A percentile compares a stretch with the other conserved stretches of the same genome.
Evolutionary conservation across 2,797 vertebrate species (phyloP).

Genomic region (Antennarius maculatus): DNA sequence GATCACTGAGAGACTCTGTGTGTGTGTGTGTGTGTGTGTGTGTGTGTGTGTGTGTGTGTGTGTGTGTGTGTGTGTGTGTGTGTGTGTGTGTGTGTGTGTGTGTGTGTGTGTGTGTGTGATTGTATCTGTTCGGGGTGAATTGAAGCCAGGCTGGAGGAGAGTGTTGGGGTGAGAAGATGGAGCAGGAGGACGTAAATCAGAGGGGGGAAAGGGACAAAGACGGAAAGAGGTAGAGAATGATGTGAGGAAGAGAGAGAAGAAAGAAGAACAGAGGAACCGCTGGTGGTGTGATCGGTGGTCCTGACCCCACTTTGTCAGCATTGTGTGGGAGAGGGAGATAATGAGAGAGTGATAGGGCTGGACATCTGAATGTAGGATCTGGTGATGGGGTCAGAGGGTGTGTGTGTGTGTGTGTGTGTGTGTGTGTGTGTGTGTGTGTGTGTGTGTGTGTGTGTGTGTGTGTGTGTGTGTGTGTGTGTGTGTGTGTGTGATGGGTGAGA

Average conservation of each 20-base stretch:
- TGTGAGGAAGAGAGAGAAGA: slow-evolving; percentile 64
- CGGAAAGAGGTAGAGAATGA: slow-evolving; percentile 83
- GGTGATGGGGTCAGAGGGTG: slow-evolving; percentile 26
- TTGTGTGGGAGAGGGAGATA: slow-evolving; percentile 49
- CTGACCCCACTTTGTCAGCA: slow-evolving; percentile 75
- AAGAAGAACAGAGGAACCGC: slow-evolving; percentile 43
- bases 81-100: background rate
- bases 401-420: slow-evolving; percentile 12
- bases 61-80: no score
- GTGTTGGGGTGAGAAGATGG: slow-evolving; percentile 79
- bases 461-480: no score
- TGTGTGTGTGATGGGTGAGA: no score
- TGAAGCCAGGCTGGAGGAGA: slow-evolving; percentile 90
- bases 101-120: slow-evolving; percentile 72
- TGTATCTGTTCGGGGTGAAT: slow-evolving; percentile 94
- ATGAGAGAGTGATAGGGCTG: slow-evolving; percentile 46
- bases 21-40: slow-evolving; percentile 62
- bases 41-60: background rate
- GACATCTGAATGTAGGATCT: slow-evolving; percentile 45
- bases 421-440: no score
- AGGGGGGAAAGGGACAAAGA: slow-evolving; percentile 70
- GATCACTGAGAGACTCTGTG: slow-evolving; percentile 72
- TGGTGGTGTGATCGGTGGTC: slow-evolving; percentile 61
- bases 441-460: slow-evolving; percentile 4
- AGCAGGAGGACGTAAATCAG: slow-evolving; percentile 70